Conservation (phyloP, 2,888 invertebrate species). For the Amiota communis region DNA sequence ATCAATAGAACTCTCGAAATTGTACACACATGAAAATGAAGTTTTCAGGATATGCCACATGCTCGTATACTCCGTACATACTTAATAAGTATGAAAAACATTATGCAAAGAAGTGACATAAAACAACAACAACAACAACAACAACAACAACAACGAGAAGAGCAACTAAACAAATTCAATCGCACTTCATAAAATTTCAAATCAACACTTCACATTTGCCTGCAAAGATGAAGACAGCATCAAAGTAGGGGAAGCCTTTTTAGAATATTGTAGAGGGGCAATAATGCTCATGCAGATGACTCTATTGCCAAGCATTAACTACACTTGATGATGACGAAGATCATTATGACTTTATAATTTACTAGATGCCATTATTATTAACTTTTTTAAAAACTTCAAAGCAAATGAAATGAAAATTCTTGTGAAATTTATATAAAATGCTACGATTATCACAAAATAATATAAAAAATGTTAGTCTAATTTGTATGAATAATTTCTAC, state of each 20-base stretch:
- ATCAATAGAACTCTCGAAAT: too few relatives aligned
- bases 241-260: slow-evolving; percentile 1
- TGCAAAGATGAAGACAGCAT: neutral
- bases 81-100: slow-evolving; percentile 2
- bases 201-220: slow-evolving; percentile 13
- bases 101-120: slow-evolving; percentile 35
- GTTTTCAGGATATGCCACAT: too few relatives aligned
- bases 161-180: slow-evolving; percentile 46
- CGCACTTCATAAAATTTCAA: slow-evolving; percentile 62
- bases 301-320: neutral
- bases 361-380: too few relatives aligned
- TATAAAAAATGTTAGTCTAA: too few relatives aligned
- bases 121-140: slow-evolving; percentile 30
- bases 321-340: neutral
- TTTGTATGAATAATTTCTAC: too few relatives aligned
- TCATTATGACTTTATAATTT: neutral
- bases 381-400: neutral
- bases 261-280: neutral
- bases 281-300: neutral
- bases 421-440: neutral
- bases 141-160: slow-evolving; percentile 29
- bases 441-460: too few relatives aligned
- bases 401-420: neutral
- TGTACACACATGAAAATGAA: too few relatives aligned
- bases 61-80: too few relatives aligned